Percentiles rank a stretch among this genome's conserved stretches.
phyloP scores from a whole-genome alignment of 2,888 invertebrate genomes.

The Volucella inflata region DNA sequence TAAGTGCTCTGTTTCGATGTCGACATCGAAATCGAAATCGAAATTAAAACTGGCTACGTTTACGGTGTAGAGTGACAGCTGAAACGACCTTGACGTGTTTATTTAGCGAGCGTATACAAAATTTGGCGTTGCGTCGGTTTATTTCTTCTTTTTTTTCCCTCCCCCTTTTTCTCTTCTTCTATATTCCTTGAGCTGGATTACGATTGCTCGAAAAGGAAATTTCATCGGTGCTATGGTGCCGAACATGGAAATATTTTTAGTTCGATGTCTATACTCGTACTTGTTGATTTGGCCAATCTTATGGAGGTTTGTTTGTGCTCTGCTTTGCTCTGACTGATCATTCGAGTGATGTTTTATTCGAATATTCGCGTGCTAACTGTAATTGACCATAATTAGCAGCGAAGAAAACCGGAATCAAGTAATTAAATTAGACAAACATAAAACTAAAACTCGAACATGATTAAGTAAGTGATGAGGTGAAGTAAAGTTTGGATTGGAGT shows the following conservation, averaged over 20 bases:
- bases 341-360: constrained; percentile 45
- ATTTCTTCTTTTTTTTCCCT: constrained; percentile 11
- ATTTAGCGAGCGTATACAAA: constrained; percentile 62
- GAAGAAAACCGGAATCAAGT: constrained; percentile 62
- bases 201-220: constrained; percentile 57
- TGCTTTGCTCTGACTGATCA: constrained; percentile 20
- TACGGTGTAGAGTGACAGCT: constrained; percentile 32
- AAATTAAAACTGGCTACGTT: neutral
- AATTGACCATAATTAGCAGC: constrained; percentile 56
- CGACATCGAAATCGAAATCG: constrained; percentile 70
- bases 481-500: neutral
- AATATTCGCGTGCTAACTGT: constrained; percentile 62
- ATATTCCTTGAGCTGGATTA: neutral
- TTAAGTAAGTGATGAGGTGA: constrained; percentile 9
- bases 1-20: constrained; percentile 24
- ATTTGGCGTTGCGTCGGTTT: constrained; percentile 51
- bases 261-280: constrained; percentile 8
- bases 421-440: constrained; percentile 62
- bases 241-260: constrained; percentile 38
- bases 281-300: constrained; percentile 29
- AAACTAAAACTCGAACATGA: constrained; percentile 26
- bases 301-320: neutral
- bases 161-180: constrained; percentile 1
- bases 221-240: constrained; percentile 47
- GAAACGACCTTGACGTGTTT: constrained; percentile 62